phyloP scores from a whole-genome alignment of 2,888 invertebrate species.

The Rhamnusium bicolor region DNA sequence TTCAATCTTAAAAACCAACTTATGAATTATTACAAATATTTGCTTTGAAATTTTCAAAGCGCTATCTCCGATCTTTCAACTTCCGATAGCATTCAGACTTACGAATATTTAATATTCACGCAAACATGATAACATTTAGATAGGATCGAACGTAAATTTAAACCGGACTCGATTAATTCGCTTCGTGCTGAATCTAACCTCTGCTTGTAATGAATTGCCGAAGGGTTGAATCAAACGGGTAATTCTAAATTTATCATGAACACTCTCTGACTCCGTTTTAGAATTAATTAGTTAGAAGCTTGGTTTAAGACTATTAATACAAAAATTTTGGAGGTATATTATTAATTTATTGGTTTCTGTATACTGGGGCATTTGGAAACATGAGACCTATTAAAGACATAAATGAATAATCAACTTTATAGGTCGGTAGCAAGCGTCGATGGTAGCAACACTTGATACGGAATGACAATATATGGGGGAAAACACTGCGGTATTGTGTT shows the following conservation, averaged over 20 bases:
- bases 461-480: too few relatives aligned
- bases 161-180: conserved; percentile 57
- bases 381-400: too few relatives aligned
- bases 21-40: conserved; percentile 21
- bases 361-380: too few relatives aligned
- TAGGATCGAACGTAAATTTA: conserved; percentile 57
- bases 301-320: not conserved
- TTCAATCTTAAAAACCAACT: not conserved
- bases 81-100: conserved; percentile 33
- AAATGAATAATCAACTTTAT: too few relatives aligned
- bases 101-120: conserved; percentile 48
- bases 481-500: too few relatives aligned
- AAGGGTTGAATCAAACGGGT: conserved; percentile 38
- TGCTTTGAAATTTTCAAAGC: conserved; percentile 25
- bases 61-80: conserved; percentile 18
- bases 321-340: not conserved
- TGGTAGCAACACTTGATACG: too few relatives aligned
- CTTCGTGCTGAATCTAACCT: conserved; percentile 53
- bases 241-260: conserved; percentile 44
- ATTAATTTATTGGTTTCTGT: not conserved
- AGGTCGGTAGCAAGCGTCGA: too few relatives aligned
- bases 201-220: conserved; percentile 37
- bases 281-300: conserved; percentile 20
- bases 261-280: conserved; percentile 19
- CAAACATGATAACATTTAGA: conserved; percentile 57